phyloP scores from a whole-genome alignment of 2,888 invertebrate species.

The Anarsia innoxiella region DNA sequence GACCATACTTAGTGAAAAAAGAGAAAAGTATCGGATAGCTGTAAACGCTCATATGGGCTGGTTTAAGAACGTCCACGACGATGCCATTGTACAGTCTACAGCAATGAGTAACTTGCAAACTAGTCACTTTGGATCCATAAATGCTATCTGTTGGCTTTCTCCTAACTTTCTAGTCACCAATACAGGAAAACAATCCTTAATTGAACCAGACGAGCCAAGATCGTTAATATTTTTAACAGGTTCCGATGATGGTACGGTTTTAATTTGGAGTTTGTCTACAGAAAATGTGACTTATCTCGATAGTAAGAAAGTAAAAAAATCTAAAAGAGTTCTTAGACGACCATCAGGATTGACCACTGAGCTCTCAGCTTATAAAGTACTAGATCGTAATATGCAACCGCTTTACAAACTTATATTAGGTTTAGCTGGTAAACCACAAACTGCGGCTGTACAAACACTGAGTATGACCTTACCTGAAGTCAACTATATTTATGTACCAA shows the following conservation, averaged over 20 bases:
- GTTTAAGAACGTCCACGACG: constrained; percentile 79
- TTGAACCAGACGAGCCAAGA: constrained; percentile 36
- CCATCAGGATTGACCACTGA: constrained; percentile 77
- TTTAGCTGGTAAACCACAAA: constrained; percentile 54
- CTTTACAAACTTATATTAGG: constrained; percentile 72
- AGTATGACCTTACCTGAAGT: constrained; percentile 45
- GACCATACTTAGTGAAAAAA: constrained; percentile 76
- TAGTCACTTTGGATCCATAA: constrained; percentile 79
- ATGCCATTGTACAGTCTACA: constrained; percentile 74
- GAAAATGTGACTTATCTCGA: constrained; percentile 46
- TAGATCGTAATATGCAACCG: constrained; percentile 78
- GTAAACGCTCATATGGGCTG: constrained; percentile 79
- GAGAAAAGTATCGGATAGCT: constrained; percentile 76
- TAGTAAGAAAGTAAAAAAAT: constrained; percentile 51
- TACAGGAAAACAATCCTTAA: constrained; percentile 69
- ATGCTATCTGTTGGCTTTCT: constrained; percentile 80
- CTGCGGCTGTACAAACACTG: constrained; percentile 58
- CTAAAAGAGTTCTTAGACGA: constrained; percentile 60
- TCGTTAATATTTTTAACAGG: constrained; percentile 79
- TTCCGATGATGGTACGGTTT: constrained; percentile 79
- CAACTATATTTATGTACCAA: constrained; percentile 45
- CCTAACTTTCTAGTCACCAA: constrained; percentile 74
- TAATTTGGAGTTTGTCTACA: constrained; percentile 83
- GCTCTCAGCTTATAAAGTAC: constrained; percentile 75
- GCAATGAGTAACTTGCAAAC: constrained; percentile 76